Conservation (phyloP, 2,113 vertebrate species). For the Coregonus clupeaformis region DNA sequence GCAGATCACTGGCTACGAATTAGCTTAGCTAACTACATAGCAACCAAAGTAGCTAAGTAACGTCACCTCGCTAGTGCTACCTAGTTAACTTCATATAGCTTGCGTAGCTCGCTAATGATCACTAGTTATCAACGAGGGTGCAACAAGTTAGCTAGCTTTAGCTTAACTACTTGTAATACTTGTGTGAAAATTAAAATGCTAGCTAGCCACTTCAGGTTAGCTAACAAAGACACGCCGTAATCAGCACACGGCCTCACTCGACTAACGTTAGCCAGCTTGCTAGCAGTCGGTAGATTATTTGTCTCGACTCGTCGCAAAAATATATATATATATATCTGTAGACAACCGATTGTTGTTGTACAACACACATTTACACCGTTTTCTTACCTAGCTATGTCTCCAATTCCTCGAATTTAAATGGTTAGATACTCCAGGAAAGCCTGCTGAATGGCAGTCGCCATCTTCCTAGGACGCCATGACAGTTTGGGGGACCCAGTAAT, state of each 20-base stretch:
- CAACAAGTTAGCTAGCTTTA: no score
- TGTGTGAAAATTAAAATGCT: not conserved
- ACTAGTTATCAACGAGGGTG: no score
- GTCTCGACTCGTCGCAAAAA: not conserved
- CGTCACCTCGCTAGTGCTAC: no score
- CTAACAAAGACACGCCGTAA: not conserved
- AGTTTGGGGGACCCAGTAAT: constrained; percentile 52
- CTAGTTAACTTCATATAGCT: no score
- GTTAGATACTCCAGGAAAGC: constrained; percentile 78
- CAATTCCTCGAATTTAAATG: constrained; percentile 79
- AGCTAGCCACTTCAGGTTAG: not conserved
- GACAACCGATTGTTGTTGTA: not conserved
- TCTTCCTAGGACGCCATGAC: constrained; percentile 62
- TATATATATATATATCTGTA: not conserved
- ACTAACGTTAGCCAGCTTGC: not conserved
- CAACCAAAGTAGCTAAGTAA: no score
- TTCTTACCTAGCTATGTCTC: constrained; percentile 66
- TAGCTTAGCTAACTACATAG: no score
- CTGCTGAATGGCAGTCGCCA: constrained; percentile 83
- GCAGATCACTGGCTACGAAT: no score
- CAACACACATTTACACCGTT: constrained; percentile 49
- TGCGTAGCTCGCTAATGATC: no score
- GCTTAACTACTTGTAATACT: no score
- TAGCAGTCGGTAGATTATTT: not conserved
- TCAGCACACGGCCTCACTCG: not conserved